phyloP scores from a whole-genome alignment of 2,113 vertebrate genomes.

The Ictalurus punctatus region DNA sequence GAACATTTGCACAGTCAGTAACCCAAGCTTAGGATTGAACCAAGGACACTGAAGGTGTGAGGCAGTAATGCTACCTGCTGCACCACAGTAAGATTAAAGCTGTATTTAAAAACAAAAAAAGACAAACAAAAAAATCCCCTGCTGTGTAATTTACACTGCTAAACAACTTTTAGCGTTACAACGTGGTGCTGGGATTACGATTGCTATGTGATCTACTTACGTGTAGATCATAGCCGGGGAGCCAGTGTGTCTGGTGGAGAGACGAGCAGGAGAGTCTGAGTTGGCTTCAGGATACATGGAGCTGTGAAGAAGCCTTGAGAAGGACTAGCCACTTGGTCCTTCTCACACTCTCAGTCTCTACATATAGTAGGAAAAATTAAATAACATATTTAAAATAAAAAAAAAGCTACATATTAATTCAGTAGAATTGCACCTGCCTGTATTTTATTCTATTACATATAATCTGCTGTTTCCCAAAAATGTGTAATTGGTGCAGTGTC shows the following conservation, averaged over 20 bases:
- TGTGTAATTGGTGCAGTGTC: neutral
- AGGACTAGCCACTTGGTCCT: constrained; percentile 42
- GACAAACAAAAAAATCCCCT: neutral
- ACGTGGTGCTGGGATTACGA: neutral
- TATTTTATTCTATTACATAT: neutral
- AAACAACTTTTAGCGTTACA: neutral
- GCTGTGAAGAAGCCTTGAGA: constrained; percentile 57
- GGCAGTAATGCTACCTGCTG: neutral
- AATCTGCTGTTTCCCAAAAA: neutral
- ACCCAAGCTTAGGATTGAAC: neutral
- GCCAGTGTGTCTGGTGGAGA: constrained; percentile 83
- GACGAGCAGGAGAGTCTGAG: constrained; percentile 84
- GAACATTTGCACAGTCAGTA: neutral
- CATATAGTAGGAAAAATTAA: neutral
- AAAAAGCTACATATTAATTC: neutral
- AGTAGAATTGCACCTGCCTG: neutral
- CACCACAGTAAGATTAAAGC: neutral
- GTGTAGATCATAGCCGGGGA: constrained; percentile 91
- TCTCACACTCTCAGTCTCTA: constrained; percentile 43
- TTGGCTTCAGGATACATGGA: constrained; percentile 90
- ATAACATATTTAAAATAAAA: neutral
- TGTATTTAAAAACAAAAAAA: neutral
- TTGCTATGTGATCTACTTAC: constrained; percentile 61
- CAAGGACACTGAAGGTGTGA: neutral
- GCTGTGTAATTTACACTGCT: neutral